These are phyloP conservation scores for Drosophila gunungcola DNA, from an alignment of 1,140 invertebrate genomes.

Conservation along the genomic window DNA sequence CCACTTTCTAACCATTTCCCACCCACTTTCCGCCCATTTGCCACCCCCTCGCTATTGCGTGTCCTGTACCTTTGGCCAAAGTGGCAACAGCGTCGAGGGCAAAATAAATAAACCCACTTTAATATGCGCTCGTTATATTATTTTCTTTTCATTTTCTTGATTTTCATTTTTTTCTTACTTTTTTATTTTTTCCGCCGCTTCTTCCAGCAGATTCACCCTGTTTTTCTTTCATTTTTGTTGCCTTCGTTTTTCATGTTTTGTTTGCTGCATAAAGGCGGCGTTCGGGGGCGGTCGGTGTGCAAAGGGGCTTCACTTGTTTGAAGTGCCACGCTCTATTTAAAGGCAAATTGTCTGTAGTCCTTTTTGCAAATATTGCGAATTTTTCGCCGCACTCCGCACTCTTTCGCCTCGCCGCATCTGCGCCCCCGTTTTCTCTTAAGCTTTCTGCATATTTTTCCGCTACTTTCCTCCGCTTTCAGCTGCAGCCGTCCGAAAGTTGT, in stretches of 20 bases:
- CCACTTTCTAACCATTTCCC: neutral
- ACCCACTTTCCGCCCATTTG: neutral
- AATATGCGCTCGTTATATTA: constrained; percentile 84
- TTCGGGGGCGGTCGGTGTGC: neutral
- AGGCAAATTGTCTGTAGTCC: constrained; percentile 83
- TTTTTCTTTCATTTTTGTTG: constrained; percentile 53
- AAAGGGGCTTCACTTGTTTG: constrained; percentile 68
- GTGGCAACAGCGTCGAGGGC: constrained; percentile 74
- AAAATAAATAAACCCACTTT: constrained; percentile 84
- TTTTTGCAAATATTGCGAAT: constrained; percentile 79
- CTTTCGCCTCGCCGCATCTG: neutral
- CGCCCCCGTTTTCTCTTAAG: constrained; percentile 7
- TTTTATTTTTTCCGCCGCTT: constrained; percentile 14
- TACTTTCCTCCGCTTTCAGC: constrained; percentile 60
- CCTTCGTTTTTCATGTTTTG: constrained; percentile 62
- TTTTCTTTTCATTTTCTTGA: constrained; percentile 84
- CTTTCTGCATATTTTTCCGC: constrained; percentile 70
- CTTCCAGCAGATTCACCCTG: constrained; percentile 43
- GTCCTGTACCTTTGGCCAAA: constrained; percentile 61
- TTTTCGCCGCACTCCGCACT: constrained; percentile 54
- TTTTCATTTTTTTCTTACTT: constrained; percentile 49
- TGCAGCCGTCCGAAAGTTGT: constrained; percentile 55
- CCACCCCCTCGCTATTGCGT: constrained; percentile 13
- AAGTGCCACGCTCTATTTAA: constrained; percentile 83
- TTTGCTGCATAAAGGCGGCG: constrained; percentile 42